Base-by-base conservation (phyloP, 2,113 vertebrate genomes). In the Calidris pygmaea region DNA sequence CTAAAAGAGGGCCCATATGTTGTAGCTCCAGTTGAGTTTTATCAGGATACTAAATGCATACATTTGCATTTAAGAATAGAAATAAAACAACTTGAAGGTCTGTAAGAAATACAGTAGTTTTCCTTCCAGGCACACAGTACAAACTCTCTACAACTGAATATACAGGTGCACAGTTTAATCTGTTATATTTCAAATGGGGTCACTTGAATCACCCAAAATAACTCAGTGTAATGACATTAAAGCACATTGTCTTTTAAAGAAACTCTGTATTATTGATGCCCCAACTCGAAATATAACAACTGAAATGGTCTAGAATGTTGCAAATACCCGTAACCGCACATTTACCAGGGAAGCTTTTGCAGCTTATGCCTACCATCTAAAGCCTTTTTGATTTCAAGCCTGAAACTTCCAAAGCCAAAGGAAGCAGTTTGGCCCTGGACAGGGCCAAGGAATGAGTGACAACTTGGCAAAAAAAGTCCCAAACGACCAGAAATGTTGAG, bases 221-320 rank as follows among this genome's bases (percentile, higher is more conserved):
- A 75, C 70, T 89, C 84, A 39, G 62, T 72, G 90, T 77, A 78
- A 65, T 79, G 86, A 91, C 80, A 95, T 73, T 85, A 93, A 94
- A 93, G 45, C 74, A 89, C 73, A 89, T 43, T 89, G 47, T 55
- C 52, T 95, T 96, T 95, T 97, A 89, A 87, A 77, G 77, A 82
- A 90, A 90, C 20, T 3, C 78, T 95, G 80, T 93, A 92, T 92
- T 95, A 92, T 87, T 89, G 45, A 96, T 92, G 74, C 12, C 35
- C 18, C 26, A 15, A 0, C 55, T 79, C 90, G 73, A 93, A 92
- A 94, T 78, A 84, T 41, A 92, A 90, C 78, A 62, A 34, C 87
- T 52, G 35, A 85, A 96, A 83, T 37, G 53, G 59, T 37, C 95
- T 39, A 67, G 76, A 90, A 92, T 15, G 26, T 43, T 89, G 72